Evolutionary conservation across 2,797 vertebrate species (phyloP).

Genomic region (Chelon labrosus): DNA sequence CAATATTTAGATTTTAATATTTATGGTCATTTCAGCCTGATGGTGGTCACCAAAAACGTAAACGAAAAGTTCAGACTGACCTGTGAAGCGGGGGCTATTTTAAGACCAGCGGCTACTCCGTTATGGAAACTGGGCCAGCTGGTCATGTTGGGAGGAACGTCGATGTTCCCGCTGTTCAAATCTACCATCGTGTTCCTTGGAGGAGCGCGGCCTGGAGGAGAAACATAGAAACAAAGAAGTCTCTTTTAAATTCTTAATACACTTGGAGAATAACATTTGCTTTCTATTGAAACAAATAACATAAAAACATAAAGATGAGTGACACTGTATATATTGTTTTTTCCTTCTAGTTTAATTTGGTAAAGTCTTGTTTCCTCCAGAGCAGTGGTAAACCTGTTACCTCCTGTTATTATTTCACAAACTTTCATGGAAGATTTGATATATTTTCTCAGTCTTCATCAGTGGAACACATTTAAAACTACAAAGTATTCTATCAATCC

Average conservation of each 20-base stretch:
- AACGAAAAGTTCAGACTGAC: constrained; percentile 40
- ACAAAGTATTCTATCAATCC: not conserved
- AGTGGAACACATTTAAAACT: not conserved
- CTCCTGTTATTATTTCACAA: not conserved
- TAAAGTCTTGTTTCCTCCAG: not conserved
- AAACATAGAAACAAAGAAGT: not conserved
- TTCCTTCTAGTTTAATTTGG: not conserved
- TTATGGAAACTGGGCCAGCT: constrained; percentile 99
- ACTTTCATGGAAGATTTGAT: not conserved
- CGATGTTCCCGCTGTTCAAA: constrained; percentile 97
- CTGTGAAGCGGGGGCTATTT: constrained; percentile 96
- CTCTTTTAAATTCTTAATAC: not conserved
- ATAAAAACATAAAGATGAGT: not conserved
- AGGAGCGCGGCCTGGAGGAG: constrained; percentile 90
- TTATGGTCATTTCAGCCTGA: not conserved
- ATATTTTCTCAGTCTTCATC: not conserved
- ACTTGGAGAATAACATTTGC: not conserved
- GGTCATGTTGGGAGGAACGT: constrained; percentile 98
- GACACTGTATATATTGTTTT: too few species aligned
- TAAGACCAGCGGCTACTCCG: constrained; percentile 95
- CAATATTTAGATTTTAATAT: not conserved
- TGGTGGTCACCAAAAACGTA: not conserved
- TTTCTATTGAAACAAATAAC: not conserved
- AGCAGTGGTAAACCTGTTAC: not conserved
- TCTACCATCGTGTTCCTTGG: constrained; percentile 96